Conservation (phyloP, 2,797 vertebrate species). For the Peromyscus nudipes region DNA sequence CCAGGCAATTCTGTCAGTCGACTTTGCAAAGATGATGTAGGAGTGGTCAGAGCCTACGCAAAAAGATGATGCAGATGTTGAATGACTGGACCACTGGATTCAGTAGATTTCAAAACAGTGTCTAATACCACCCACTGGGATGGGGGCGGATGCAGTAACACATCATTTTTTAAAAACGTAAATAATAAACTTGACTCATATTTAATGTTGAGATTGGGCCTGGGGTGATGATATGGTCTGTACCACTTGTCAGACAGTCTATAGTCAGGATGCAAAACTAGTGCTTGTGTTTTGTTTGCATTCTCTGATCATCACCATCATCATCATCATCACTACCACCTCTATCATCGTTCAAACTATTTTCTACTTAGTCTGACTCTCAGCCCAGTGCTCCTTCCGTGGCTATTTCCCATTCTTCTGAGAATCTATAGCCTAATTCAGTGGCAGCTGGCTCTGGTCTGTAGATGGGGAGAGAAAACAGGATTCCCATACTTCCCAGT, state of each 20-base stretch:
- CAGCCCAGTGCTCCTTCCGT: background rate
- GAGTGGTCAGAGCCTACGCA: background rate
- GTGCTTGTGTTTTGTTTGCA: background rate
- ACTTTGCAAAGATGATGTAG: background rate
- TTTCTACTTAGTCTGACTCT: background rate
- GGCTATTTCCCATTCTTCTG: background rate
- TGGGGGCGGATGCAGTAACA: background rate
- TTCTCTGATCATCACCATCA: background rate
- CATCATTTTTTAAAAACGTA: background rate
- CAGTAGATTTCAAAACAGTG: background rate
- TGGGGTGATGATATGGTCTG: background rate
- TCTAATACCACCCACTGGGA: no score
- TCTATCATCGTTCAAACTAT: background rate
- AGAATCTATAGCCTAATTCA: background rate
- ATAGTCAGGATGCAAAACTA: background rate
- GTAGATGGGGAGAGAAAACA: background rate
- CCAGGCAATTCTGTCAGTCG: background rate
- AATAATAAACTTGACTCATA: background rate
- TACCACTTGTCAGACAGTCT: background rate
- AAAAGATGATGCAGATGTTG: background rate
- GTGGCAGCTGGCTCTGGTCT: background rate
- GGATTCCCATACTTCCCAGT: background rate
- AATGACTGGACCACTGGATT: background rate
- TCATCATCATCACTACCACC: no score
- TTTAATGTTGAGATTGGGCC: background rate